phyloP scores from a whole-genome alignment of 2,888 invertebrate genomes.

The Drosophila lacicola region DNA sequence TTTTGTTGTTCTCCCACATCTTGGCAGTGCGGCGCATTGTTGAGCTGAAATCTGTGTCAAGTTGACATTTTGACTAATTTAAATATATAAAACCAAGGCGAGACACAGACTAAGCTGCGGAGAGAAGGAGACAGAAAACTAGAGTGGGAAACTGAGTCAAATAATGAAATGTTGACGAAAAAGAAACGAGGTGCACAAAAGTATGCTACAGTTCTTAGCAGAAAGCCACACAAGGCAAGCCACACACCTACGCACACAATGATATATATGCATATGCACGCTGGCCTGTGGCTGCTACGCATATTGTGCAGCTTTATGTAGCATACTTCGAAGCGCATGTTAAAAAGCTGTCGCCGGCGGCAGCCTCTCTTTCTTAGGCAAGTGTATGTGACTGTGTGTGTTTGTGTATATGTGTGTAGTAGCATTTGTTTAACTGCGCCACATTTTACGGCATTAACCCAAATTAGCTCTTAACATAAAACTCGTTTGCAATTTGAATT shows the following conservation, averaged over 20 bases:
- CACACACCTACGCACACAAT: conserved; percentile 5
- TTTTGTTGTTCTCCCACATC: neutral
- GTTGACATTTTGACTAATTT: conserved; percentile 78
- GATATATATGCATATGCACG: neutral
- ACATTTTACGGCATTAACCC: conserved; percentile 77
- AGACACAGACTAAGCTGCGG: neutral
- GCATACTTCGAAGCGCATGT: conserved; percentile 65
- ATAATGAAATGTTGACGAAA: conserved; percentile 51
- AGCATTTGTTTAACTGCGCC: conserved; percentile 71
- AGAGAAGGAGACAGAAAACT: neutral
- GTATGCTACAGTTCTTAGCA: conserved; percentile 58
- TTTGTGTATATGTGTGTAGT: neutral
- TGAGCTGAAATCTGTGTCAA: conserved; percentile 65
- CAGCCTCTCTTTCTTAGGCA: conserved; percentile 24
- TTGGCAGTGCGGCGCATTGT: conserved; percentile 21
- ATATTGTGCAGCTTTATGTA: conserved; percentile 75
- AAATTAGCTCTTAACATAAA: conserved; percentile 79
- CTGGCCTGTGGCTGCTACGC: conserved; percentile 52
- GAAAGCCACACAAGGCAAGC: conserved; percentile 19
- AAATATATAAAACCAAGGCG: conserved; percentile 42
- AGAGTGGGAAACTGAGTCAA: conserved; percentile 18
- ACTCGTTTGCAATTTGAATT: conserved; percentile 64
- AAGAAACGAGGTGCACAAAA: conserved; percentile 44
- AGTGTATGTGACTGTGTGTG: neutral
- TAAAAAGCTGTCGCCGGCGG: conserved; percentile 57